Base-by-base conservation (phyloP, 2,888 invertebrate species). In the Loripinus fragilis region DNA sequence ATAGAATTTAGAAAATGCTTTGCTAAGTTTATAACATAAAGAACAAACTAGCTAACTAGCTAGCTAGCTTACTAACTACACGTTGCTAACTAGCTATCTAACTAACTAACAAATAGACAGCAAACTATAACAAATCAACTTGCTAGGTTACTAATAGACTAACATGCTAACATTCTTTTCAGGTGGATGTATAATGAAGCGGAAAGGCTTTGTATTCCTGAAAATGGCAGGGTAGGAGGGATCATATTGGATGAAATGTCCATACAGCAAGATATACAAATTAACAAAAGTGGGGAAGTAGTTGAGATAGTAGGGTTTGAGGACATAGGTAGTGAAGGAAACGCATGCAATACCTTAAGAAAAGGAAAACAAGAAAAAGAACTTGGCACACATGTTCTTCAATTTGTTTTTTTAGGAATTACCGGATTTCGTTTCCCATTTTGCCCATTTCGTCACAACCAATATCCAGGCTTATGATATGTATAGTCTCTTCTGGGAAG, bases 101-200 rank as follows among this genome's bases (percentile, higher is more conserved):
- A 55, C 55, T 55, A 10, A 55, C 55, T 55, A 55, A 55, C 55
- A 25, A 55, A 55, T n/a, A n/a, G n/a, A n/a, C n/a, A n/a, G n/a
- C n/a, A 55, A 17, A 7, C 28, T n/a, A 8, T 55, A 55, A 25
- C 23, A 8, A 25, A n/a, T 55, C 12, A 65, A 55, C 55, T 23
- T 28, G 25, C 55, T 41, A 65, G n/a, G 5, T 50, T n/a, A 50
- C 50, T 50, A 30, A 35, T 30, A 15, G n/a, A n/a, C n/a, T 38
- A 65, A 55, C 55, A n/a, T 28, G 25, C 55, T 41, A 65, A 65
- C 35, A 5, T 30, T 33, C 30, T 20, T 68, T 68, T 42, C 68
- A 68, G 68, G 38, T 87, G 86, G 87, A 85, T 85, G 87, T n/a
- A 55, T 55, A 20, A 68, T 20, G 82, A 86, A 45, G 86, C 83